Percentiles rank a stretch among this genome's conserved stretches.
Evolutionary conservation across 2,797 vertebrate genomes (phyloP).

Genomic region (Acanthurus lineatus): DNA sequence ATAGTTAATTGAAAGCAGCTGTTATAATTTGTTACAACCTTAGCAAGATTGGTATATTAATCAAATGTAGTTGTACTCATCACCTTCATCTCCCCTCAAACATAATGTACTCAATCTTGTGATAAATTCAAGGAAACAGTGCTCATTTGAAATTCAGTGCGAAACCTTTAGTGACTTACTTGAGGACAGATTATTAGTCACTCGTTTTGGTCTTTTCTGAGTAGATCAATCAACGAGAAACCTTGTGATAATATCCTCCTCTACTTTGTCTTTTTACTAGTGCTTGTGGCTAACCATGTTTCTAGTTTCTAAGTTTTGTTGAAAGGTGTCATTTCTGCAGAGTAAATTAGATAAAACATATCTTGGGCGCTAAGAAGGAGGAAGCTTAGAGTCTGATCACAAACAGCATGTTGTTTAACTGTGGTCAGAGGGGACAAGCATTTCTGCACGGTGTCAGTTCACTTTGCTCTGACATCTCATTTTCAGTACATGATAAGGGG

Average conservation of each 20-base stretch:
- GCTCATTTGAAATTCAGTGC: not conserved
- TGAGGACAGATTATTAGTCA: not conserved
- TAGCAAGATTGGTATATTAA: not conserved
- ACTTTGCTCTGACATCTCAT: conserved; percentile 21
- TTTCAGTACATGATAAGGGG: not conserved
- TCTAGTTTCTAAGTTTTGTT: conserved; percentile 4
- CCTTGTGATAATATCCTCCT: not conserved
- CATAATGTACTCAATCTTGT: not conserved
- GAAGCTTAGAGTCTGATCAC: not conserved
- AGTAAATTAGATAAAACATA: not conserved
- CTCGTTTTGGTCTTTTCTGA: not conserved
- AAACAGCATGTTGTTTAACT: not conserved
- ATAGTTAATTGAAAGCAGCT: not conserved
- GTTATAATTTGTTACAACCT: not conserved
- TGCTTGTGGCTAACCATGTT: not conserved
- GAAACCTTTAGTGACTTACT: not conserved
- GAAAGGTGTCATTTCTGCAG: not conserved
- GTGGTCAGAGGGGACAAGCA: not conserved
- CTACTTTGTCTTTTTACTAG: not conserved
- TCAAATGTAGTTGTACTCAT: not conserved
- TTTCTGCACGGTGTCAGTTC: conserved; percentile 4
- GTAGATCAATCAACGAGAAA: not conserved
- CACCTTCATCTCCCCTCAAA: not conserved
- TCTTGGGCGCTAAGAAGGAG: not conserved
- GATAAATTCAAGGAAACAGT: not conserved